These are phyloP conservation scores for Trissoscelio sp. DNA, from an alignment of 2,888 invertebrate species.

Conservation along the genomic window DNA sequence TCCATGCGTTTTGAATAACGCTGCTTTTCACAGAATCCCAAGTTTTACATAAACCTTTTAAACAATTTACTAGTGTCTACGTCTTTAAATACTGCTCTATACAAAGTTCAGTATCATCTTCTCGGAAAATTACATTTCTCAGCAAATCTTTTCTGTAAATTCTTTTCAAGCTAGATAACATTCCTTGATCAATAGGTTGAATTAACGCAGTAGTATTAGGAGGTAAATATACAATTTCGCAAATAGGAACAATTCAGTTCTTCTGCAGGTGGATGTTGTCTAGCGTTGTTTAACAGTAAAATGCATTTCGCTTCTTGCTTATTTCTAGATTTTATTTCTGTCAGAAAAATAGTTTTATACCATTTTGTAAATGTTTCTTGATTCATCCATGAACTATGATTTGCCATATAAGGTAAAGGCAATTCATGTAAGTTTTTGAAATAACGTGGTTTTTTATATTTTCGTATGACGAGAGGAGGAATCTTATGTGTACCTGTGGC, in stretches of 20 bases:
- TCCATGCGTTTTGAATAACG: slow-evolving; percentile 27
- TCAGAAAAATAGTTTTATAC: too few relatives aligned
- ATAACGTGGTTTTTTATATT: slow-evolving; percentile 72
- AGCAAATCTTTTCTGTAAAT: background rate
- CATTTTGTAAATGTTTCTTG: too few relatives aligned
- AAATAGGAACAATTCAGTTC: background rate
- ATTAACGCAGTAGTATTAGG: slow-evolving; percentile 31
- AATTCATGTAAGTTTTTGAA: slow-evolving; percentile 69
- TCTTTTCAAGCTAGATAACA: slow-evolving; percentile 22
- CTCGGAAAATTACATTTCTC: slow-evolving; percentile 8
- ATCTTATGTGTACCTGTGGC: too few relatives aligned
- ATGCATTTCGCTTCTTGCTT: too few relatives aligned
- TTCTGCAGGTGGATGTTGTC: too few relatives aligned
- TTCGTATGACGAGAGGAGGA: slow-evolving; percentile 72
- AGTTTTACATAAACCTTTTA: background rate
- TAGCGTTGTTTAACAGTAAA: too few relatives aligned
- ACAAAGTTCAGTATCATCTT: background rate
- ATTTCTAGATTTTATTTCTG: too few relatives aligned
- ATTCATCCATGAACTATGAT: too few relatives aligned
- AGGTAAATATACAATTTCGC: slow-evolving; percentile 20
- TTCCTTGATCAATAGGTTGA: slow-evolving; percentile 40
- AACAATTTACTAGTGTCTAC: slow-evolving; percentile 14
- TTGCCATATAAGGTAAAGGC: slow-evolving; percentile 52
- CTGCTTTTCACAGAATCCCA: background rate
- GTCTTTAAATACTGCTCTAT: background rate